Evolutionary conservation across 2,113 vertebrate genomes (phyloP), one percentile per base, ranked within the genome.

Genomic region (Ranitomeya variabilis): DNA sequence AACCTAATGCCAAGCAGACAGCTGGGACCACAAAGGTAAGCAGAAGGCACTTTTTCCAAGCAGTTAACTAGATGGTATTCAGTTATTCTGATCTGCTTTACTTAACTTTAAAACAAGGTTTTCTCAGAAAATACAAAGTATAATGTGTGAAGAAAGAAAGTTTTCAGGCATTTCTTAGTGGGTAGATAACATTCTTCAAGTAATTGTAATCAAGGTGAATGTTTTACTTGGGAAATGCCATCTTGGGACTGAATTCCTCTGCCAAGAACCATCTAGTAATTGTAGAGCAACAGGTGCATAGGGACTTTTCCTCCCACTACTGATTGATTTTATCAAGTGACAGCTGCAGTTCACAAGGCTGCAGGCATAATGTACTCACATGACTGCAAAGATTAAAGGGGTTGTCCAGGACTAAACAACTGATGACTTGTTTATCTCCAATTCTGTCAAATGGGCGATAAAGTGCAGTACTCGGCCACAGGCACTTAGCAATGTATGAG

Each of bases 1-100:
- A 87, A 60, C 86, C 78, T 87, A 26, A 64, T 87, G 26, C 54
- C 78, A 88, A 13, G 18, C 45, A 69, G 51, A 71, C 66, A 82
- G 52, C 66, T 82, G 66, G n/a, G 7, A 88, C 15, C 66, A 59
- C 52, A 51, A 81, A 16, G 79, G 86, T 88, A 74, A 82, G 86
- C 52, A 18, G 16, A 23, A 55, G 23, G 15, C 26, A 81, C 2
- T 62, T 16, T 37, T 62, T 18, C 23, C 79, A 16, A 60, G 55
- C 5, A 52, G 7, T n/a, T 55, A 21, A 82, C 15, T 19, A 45
- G 9, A 64, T 64, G 4, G 8, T 12, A 11, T 15, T 45, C 23
- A n/a, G 21, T 21, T 16, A 45, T 37, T 7, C 10, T 16, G 80
- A 60, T 55, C 6, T 78, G 14, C 26, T 26, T 26, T 57, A 79